These are phyloP conservation scores for Hippocampus kuda DNA, from an alignment of 2,797 vertebrate species.

Conservation along the genomic window DNA sequence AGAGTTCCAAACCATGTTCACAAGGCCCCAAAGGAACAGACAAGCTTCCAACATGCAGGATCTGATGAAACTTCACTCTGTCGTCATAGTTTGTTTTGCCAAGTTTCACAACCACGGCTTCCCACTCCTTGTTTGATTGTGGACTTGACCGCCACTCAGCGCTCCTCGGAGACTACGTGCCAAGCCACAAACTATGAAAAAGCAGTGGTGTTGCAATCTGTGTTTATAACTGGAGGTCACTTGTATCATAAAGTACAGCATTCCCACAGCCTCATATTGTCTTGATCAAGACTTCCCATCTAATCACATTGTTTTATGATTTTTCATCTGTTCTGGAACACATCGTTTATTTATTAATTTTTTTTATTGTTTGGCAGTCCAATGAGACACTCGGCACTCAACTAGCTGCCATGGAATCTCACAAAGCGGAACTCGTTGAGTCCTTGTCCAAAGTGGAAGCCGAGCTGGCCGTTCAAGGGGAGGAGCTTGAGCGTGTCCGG, in stretches of 20 bases:
- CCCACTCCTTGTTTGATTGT: conserved; percentile 19
- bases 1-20: not conserved
- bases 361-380: conserved; percentile 45
- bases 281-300: conserved; percentile 6
- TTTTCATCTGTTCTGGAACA: not conserved
- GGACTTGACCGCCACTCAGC: conserved; percentile 16
- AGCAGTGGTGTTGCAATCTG: conserved; percentile 13
- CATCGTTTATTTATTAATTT: not conserved
- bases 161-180: conserved; percentile 16
- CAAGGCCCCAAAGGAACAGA: not conserved
- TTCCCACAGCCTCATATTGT: conserved; percentile 17
- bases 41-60: not conserved
- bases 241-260: conserved; percentile 12
- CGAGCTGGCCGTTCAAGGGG: conserved; percentile 53
- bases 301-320: not conserved
- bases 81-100: conserved; percentile 7
- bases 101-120: conserved; percentile 33
- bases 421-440: conserved; percentile 64
- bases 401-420: conserved; percentile 63
- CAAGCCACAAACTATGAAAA: conserved; percentile 18
- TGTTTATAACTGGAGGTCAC: conserved; percentile 15
- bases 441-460: conserved; percentile 55
- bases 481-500: conserved; percentile 66
- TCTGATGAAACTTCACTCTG: conserved; percentile 18
- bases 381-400: conserved; percentile 56